Conservation (phyloP, 1,140 invertebrate species). For the Agrypnia vestita region DNA sequence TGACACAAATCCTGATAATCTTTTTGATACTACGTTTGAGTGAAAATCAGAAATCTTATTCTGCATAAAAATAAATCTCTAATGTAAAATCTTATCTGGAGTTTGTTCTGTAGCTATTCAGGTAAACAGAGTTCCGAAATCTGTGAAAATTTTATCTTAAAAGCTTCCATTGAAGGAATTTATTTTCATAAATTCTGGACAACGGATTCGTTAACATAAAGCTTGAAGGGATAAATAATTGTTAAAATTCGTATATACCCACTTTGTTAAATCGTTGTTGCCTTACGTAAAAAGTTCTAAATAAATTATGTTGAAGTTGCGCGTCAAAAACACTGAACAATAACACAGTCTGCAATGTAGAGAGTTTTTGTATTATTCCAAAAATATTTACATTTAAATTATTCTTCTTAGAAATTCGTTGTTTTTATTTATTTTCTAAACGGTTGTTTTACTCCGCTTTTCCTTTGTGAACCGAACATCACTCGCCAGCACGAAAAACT, state of each 20-base stretch:
- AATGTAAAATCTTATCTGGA: slow-evolving; percentile 21
- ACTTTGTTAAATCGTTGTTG: slow-evolving; percentile 22
- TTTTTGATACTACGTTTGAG: slow-evolving; percentile 4
- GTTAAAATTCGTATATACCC: slow-evolving; percentile 9
- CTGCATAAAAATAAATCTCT: slow-evolving; percentile 7
- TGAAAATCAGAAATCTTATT: slow-evolving; percentile 9
- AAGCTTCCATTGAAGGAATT: slow-evolving; percentile 32
- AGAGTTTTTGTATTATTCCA: slow-evolving; percentile 13
- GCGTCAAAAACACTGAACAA: slow-evolving; percentile 28
- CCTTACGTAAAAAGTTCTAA: slow-evolving; percentile 13
- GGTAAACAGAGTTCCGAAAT: slow-evolving; percentile 25
- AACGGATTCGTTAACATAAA: slow-evolving; percentile 17
- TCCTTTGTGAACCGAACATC: background rate
- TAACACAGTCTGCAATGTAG: background rate
- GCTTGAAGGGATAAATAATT: slow-evolving; percentile 20
- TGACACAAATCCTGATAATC: background rate
- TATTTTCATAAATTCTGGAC: slow-evolving; percentile 36
- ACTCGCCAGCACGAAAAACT: background rate
- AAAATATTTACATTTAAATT: slow-evolving; percentile 35
- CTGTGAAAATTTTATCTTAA: slow-evolving; percentile 32
- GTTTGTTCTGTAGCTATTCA: slow-evolving; percentile 33
- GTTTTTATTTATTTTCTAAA: slow-evolving; percentile 5
- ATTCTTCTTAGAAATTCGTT: slow-evolving; percentile 22
- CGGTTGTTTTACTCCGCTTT: background rate
- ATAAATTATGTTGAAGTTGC: slow-evolving; percentile 33